phyloP scores from a whole-genome alignment of 1,140 invertebrate genomes.

The Charaxes varanes region DNA sequence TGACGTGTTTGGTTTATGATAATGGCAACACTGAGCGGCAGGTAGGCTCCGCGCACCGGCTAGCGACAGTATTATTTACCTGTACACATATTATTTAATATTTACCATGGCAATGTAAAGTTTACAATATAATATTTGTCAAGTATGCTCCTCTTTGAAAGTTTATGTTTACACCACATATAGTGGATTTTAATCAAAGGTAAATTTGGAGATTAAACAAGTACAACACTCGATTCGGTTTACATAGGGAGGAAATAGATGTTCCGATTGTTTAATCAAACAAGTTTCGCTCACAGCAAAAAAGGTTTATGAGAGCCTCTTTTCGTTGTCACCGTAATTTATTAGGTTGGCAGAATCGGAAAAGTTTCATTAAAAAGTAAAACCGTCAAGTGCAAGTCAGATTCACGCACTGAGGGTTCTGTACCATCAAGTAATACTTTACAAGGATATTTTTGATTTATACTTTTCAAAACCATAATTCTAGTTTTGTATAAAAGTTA shows the following conservation, averaged over 20 bases:
- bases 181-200: slow-evolving; percentile 62
- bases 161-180: slow-evolving; percentile 57
- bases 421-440: too few relatives aligned
- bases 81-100: slow-evolving; percentile 71
- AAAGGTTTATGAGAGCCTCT: too few relatives aligned
- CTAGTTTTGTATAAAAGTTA: too few relatives aligned
- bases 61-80: slow-evolving; percentile 69
- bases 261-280: slow-evolving; percentile 1
- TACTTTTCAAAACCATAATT: too few relatives aligned
- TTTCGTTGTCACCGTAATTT: too few relatives aligned
- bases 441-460: too few relatives aligned
- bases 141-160: slow-evolving; percentile 68
- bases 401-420: too few relatives aligned
- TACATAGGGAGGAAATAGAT: slow-evolving; percentile 6
- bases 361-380: not conserved
- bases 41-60: slow-evolving; percentile 50
- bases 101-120: slow-evolving; percentile 66
- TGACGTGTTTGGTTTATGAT: slow-evolving; percentile 73
- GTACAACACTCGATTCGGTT: slow-evolving; percentile 15
- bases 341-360: too few relatives aligned
- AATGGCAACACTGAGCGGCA: slow-evolving; percentile 67
- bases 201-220: slow-evolving; percentile 60
- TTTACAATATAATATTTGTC: slow-evolving; percentile 72
- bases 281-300: not conserved
- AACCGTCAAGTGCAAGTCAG: too few relatives aligned